Conservation (phyloP, 2,888 invertebrate genomes). For the Eristalis arbustorum region DNA sequence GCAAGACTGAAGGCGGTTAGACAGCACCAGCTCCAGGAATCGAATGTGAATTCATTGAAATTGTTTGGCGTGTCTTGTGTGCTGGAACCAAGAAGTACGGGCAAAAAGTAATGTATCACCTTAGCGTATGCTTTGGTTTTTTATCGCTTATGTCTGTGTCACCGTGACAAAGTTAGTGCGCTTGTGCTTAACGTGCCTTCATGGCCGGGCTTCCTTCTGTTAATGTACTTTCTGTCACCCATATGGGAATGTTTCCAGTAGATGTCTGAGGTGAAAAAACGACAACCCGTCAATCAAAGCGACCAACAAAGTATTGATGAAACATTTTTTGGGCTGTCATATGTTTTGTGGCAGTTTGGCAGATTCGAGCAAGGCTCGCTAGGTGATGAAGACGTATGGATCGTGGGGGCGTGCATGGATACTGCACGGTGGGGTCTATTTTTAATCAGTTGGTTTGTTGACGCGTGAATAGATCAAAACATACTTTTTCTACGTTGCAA, state of each 20-base stretch:
- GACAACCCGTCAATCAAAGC: background rate
- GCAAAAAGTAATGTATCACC: slow-evolving; percentile 5
- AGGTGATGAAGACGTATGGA: no score
- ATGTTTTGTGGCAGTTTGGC: background rate
- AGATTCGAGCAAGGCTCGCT: background rate
- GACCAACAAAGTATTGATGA: background rate
- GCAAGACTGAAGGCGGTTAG: background rate
- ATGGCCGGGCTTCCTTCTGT: background rate
- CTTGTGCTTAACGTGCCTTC: background rate
- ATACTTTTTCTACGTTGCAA: no score
- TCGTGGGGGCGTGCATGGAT: no score
- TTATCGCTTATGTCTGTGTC: background rate
- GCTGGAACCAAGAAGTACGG: background rate
- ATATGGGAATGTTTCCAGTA: background rate
- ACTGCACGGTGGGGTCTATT: no score
- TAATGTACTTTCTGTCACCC: background rate
- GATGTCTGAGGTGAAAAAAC: background rate
- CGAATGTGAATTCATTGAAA: background rate
- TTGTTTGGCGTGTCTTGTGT: background rate
- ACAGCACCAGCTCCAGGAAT: background rate
- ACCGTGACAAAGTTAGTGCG: background rate
- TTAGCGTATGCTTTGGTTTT: background rate
- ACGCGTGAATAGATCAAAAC: no score
- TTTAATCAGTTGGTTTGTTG: no score
- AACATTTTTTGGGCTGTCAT: background rate